These are phyloP conservation scores for Neostethus bicornis DNA, from an alignment of 2,797 vertebrate genomes.

Conservation along the genomic window DNA sequence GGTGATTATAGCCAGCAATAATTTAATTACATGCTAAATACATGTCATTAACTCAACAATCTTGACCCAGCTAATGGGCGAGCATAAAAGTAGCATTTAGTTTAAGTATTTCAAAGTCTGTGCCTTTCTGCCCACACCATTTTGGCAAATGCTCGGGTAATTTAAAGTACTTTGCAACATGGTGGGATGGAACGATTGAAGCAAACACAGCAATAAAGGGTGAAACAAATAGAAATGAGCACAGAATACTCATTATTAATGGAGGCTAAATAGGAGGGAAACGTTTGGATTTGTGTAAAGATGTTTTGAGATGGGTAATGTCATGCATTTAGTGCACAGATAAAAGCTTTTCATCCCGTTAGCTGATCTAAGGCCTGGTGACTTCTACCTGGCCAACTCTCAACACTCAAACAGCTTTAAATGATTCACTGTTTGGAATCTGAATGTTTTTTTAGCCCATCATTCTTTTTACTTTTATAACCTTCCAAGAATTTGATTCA, in stretches of 20 bases:
- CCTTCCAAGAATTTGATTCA: constrained; percentile 20
- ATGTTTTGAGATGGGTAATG: constrained; percentile 3
- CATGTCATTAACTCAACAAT: neutral
- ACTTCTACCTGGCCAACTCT: constrained; percentile 18
- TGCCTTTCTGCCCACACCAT: neutral
- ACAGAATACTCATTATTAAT: constrained; percentile 5
- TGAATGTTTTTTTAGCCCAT: neutral
- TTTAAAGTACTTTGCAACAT: neutral
- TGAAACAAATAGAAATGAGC: constrained; percentile 37
- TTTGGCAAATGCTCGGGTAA: neutral
- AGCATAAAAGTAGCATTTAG: neutral
- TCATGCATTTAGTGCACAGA: constrained; percentile 6
- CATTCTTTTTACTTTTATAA: constrained; percentile 20
- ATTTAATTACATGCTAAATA: neutral
- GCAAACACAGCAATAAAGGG: no score
- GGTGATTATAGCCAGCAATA: neutral
- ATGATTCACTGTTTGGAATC: constrained; percentile 22
- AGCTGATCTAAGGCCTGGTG: neutral
- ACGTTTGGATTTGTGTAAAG: neutral
- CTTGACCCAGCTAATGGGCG: neutral
- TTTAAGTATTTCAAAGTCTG: neutral
- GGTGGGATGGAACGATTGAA: neutral
- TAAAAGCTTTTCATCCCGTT: constrained; percentile 9
- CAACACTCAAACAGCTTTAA: constrained; percentile 17
- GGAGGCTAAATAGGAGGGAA: constrained; percentile 13